Conservation (phyloP, 2,113 vertebrate genomes). For the Cettia cetti region DNA sequence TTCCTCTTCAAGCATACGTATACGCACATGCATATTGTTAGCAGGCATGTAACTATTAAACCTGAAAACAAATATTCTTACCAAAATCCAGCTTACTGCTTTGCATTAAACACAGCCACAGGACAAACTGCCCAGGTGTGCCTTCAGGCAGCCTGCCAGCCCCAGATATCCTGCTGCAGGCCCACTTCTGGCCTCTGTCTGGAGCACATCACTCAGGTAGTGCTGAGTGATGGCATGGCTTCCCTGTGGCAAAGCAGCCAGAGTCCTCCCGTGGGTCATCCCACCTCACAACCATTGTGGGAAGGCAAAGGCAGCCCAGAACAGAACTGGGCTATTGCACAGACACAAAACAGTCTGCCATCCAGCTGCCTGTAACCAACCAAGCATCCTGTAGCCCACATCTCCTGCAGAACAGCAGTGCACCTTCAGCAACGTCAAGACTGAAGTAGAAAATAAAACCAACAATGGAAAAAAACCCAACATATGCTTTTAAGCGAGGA, state of each 20-base stretch:
- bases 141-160: background rate
- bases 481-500: background rate
- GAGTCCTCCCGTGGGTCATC: background rate
- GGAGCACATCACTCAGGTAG: background rate
- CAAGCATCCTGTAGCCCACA: background rate
- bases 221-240: background rate
- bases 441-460: background rate
- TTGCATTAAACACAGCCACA: background rate
- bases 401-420: background rate
- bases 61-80: background rate
- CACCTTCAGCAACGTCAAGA: background rate
- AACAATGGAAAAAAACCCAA: background rate
- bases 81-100: background rate
- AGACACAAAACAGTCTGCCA: background rate
- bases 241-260: background rate
- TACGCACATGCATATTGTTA: background rate
- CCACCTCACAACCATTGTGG: background rate
- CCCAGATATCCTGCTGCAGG: background rate
- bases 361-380: background rate
- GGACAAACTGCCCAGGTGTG: background rate
- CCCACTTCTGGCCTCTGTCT: background rate
- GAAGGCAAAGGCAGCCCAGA: background rate
- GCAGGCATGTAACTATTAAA: background rate
- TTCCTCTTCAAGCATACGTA: background rate
- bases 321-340: background rate